A percentile compares a stretch with the other conserved stretches of the same genome.
phyloP scores from a whole-genome alignment of 2,888 invertebrate species.

The Oeneis ivallda region DNA sequence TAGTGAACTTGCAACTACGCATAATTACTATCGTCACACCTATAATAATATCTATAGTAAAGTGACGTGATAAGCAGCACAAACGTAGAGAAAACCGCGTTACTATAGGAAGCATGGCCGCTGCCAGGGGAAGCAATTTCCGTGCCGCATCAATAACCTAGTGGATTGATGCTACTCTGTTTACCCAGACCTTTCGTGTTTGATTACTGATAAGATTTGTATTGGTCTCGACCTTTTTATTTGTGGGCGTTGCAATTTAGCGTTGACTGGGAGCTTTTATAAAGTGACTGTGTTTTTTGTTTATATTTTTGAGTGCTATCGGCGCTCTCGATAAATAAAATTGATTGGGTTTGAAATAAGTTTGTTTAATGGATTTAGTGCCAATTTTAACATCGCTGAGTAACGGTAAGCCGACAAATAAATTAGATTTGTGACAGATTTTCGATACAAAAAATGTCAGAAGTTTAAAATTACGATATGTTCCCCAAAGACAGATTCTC shows the following conservation, averaged over 20 bases:
- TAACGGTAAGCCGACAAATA: no score
- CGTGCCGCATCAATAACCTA: slow-evolving; percentile 41
- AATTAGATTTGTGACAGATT: no score
- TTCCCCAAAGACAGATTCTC: no score
- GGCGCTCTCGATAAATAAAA: neutral
- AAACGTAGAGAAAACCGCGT: slow-evolving; percentile 29
- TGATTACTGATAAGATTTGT: slow-evolving; percentile 35
- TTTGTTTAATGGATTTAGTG: neutral
- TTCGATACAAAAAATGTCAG: no score
- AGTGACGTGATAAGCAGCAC: slow-evolving; percentile 4
- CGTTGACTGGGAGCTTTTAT: neutral
- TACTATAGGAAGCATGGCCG: slow-evolving; percentile 36
- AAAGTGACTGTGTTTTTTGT: slow-evolving; percentile 6
- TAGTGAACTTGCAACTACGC: neutral
- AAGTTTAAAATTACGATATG: no score
- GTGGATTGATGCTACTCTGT: slow-evolving; percentile 41
- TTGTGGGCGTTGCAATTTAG: slow-evolving; percentile 11
- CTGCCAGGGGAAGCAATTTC: slow-evolving; percentile 41
- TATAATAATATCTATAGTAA: neutral
- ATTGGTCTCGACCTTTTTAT: slow-evolving; percentile 9
- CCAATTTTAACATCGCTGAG: no score
- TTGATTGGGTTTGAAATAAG: neutral
- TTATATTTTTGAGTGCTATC: neutral
- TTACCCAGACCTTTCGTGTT: slow-evolving; percentile 37
- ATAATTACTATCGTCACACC: neutral